phyloP scores from a whole-genome alignment of 2,113 vertebrate genomes.

The Mustelus asterias region DNA sequence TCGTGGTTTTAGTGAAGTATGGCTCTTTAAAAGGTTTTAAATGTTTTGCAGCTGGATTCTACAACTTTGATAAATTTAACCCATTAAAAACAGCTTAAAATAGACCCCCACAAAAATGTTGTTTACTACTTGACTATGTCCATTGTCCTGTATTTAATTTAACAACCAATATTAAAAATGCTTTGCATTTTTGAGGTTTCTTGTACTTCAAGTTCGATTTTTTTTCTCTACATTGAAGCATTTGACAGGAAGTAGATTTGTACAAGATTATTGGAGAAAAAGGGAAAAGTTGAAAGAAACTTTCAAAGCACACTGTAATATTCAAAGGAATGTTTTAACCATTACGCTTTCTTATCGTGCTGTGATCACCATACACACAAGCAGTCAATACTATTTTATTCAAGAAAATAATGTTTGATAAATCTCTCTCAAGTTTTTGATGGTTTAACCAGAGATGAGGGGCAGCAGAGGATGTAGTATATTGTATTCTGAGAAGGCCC shows the following conservation, averaged over 20 bases:
- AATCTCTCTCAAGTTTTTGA: not conserved
- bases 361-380: not conserved
- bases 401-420: not conserved
- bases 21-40: not conserved
- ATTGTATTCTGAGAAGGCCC: no score
- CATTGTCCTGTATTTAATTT: constrained; percentile 34
- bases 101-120: constrained; percentile 34
- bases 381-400: not conserved
- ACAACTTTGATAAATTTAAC: constrained; percentile 25
- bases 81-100: constrained; percentile 33
- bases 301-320: not conserved
- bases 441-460: not conserved
- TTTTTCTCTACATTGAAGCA: constrained; percentile 23
- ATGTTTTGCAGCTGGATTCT: constrained; percentile 9
- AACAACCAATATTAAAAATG: constrained; percentile 32
- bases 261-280: not conserved
- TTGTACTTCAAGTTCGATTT: not conserved
- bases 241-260: not conserved
- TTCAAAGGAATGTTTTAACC: not conserved
- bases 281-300: not conserved
- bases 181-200: constrained; percentile 29
- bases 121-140: constrained; percentile 23
- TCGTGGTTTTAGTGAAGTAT: not conserved
- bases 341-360: not conserved
- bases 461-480: no score